Base-by-base conservation (phyloP, 2,888 invertebrate genomes). In the Platynereis dumerilii region DNA sequence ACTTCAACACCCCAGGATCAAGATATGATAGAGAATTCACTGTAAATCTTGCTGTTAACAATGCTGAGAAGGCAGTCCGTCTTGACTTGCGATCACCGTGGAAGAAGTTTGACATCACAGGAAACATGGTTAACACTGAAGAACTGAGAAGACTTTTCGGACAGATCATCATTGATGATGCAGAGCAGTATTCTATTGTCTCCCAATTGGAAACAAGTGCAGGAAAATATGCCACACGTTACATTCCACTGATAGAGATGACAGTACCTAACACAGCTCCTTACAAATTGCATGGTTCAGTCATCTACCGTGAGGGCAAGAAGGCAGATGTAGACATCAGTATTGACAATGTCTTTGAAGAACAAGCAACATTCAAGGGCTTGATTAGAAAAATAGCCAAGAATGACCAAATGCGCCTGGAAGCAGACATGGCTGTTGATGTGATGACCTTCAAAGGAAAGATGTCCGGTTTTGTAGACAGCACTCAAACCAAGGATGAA, bases 1-100 rank as follows among this genome's bases (percentile, higher is more conserved):
- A 7, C 20, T 48, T 48, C 48, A n/a, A 48, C 76, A 94, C 94
- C 0, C 94, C 94, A 0, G 91, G 91, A 45, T 93, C 94, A 1
- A 86, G 87, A 71, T 87, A 91, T 27, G 88, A 89, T 70, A 89
- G 92, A 57, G 86, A 87, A 72, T 80, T 91, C 12, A 78, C 80
- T 1, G 74, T 77, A 2, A 75, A 75, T 64, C 34, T 78, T 59
- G 78, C 70, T 75, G 79, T 75, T 58, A 74, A 68, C 67, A 53
- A 48, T 12, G 63, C 60, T 17, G 48, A 62, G 52, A 60, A 53
- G 55, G 28, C 26, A 2, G 34, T 69, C 42, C 57, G 48, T 15
- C 15, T 69, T 17, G 29, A 66, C 48, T 55, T 74, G 20, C 44
- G 57, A n/a, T 61, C 70, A 26, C 74, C 74, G 2, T 73, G 70